Conservation (phyloP, 1,140 invertebrate genomes). For the Harpegnathos saltator region DNA sequence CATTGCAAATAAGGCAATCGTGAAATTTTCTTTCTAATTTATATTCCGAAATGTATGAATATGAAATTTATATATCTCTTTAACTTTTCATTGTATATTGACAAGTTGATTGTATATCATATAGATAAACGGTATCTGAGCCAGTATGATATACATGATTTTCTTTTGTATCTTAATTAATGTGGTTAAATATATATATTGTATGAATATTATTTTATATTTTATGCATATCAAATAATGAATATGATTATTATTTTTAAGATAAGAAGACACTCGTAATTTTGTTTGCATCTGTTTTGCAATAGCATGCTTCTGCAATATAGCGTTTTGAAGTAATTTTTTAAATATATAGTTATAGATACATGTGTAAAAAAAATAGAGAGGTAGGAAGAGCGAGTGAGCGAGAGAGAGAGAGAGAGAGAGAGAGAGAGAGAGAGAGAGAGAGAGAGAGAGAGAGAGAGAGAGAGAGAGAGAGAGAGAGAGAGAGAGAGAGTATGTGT, state of each 20-base stretch:
- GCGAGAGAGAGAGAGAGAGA: no score
- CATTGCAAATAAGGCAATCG: constrained; percentile 74
- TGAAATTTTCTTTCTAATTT: constrained; percentile 47
- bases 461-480: no score
- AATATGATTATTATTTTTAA: constrained; percentile 59
- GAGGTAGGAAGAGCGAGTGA: no score
- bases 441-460: no score
- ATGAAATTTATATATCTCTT: constrained; percentile 45
- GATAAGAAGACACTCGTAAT: constrained; percentile 27
- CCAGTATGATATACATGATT: constrained; percentile 65
- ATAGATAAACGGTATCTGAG: constrained; percentile 54
- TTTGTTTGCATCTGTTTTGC: constrained; percentile 71
- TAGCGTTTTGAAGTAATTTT: constrained; percentile 52
- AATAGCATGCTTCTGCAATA: constrained; percentile 77
- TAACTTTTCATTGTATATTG: constrained; percentile 34
- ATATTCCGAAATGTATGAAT: constrained; percentile 43
- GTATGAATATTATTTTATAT: constrained; percentile 1
- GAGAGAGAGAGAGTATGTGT: constrained; percentile 15
- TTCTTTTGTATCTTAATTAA: constrained; percentile 32
- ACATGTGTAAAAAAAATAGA: no score
- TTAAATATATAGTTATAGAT: background rate
- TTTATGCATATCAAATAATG: constrained; percentile 4
- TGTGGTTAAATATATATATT: constrained; percentile 20
- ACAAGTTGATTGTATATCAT: constrained; percentile 53
- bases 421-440: no score